phyloP scores from a whole-genome alignment of 2,797 vertebrate species.

The Taenioides sp. region DNA sequence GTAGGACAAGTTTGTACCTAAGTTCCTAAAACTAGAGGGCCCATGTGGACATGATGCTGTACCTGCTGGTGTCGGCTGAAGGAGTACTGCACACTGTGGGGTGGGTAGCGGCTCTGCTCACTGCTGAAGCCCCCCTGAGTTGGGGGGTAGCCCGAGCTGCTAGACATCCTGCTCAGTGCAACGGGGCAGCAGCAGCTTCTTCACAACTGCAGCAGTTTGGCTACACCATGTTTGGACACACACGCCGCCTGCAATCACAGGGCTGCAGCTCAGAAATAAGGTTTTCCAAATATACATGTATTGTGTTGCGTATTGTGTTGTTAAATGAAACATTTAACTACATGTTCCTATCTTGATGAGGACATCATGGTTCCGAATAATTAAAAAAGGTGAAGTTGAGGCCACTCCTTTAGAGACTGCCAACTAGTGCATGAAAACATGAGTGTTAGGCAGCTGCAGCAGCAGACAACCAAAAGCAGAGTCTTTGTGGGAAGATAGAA shows the following conservation, averaged over 20 bases:
- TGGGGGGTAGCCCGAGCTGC: conserved; percentile 94
- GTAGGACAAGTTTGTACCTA: background rate
- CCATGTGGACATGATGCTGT: conserved; percentile 40
- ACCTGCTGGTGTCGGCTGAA: conserved; percentile 93
- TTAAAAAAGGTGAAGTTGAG: background rate
- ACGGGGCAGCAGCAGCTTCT: conserved; percentile 71
- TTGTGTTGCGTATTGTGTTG: background rate
- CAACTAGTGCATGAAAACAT: conserved; percentile 7
- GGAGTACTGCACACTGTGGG: conserved; percentile 93
- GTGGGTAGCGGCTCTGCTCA: conserved; percentile 91
- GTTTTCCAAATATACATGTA: too few species aligned
- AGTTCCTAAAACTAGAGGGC: background rate
- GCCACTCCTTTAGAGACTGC: conserved; percentile 2
- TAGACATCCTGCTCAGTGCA: conserved; percentile 79
- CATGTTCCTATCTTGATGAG: background rate
- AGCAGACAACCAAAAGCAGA: conserved; percentile 14
- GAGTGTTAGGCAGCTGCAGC: conserved; percentile 14
- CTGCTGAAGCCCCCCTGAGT: conserved; percentile 96
- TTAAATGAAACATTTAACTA: background rate
- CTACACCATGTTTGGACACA: conserved; percentile 83
- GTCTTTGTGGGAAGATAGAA: background rate
- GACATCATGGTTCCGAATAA: background rate
- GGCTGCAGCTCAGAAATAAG: background rate
- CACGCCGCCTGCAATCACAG: conserved; percentile 79
- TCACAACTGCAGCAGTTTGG: conserved; percentile 78